phyloP scores from a whole-genome alignment of 2,797 vertebrate genomes.

The Mus caroli region DNA sequence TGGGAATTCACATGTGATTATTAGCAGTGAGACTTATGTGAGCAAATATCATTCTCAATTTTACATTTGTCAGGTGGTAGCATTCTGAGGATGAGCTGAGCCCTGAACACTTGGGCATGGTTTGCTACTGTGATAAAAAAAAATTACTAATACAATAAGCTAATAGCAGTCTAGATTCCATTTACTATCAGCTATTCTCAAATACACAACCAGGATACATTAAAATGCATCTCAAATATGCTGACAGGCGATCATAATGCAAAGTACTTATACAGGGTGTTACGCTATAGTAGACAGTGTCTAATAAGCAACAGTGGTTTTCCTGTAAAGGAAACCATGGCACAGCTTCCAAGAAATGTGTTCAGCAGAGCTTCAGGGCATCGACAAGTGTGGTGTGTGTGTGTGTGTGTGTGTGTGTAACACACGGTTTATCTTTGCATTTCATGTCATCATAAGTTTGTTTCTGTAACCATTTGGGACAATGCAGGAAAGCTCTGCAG shows the following conservation, averaged over 20 bases:
- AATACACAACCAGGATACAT: conserved; percentile 82
- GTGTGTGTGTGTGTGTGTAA: conserved; percentile 60
- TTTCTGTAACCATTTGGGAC: conserved; percentile 84
- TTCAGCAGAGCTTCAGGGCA: conserved; percentile 79
- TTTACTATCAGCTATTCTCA: conserved; percentile 79
- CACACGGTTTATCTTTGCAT: conserved; percentile 71
- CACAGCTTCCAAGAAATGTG: conserved; percentile 82
- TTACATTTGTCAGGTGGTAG: conserved; percentile 85
- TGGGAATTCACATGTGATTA: conserved; percentile 78
- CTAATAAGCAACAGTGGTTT: conserved; percentile 82
- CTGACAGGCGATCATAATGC: conserved; percentile 81
- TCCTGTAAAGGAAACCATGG: conserved; percentile 81
- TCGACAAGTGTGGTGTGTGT: conserved; percentile 47
- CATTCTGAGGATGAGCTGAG: conserved; percentile 79
- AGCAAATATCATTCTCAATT: conserved; percentile 83
- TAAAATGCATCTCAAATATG: conserved; percentile 83
- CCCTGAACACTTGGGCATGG: conserved; percentile 51
- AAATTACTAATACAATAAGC: conserved; percentile 76
- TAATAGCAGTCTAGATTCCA: conserved; percentile 80
- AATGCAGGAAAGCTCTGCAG: conserved; percentile 83
- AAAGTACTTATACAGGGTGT: conserved; percentile 81
- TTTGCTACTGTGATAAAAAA: conserved; percentile 75
- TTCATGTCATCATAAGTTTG: conserved; percentile 73
- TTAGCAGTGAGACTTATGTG: conserved; percentile 78
- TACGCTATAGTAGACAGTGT: conserved; percentile 80